phyloP scores from a whole-genome alignment of 2,113 vertebrate genomes.

The Porphyrio hochstetteri region DNA sequence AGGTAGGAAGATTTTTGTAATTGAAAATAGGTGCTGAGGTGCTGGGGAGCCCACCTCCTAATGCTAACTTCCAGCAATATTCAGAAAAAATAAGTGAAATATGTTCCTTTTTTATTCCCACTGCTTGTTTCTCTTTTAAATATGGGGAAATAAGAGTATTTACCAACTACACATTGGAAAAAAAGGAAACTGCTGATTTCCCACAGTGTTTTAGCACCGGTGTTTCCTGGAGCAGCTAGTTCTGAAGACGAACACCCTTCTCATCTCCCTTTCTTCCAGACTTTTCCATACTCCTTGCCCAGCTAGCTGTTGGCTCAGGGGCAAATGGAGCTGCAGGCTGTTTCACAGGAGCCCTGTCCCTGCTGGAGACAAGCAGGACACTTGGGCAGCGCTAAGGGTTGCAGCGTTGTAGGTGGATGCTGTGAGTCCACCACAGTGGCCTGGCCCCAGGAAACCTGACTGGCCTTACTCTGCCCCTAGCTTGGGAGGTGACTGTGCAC shows the following conservation, averaged over 20 bases:
- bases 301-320: not conserved
- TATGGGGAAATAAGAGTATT: not conserved
- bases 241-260: not conserved
- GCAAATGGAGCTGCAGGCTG: not conserved
- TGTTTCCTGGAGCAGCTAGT: not conserved
- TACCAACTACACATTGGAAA: not conserved
- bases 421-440: not conserved
- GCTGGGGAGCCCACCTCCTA: not conserved
- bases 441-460: not conserved
- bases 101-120: not conserved
- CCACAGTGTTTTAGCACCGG: not conserved
- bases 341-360: not conserved
- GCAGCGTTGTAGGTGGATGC: not conserved
- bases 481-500: not conserved
- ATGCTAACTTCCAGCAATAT: not conserved
- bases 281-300: not conserved
- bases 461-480: not conserved
- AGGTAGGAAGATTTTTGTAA: not conserved
- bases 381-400: not conserved
- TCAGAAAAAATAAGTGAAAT: not conserved
- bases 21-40: not conserved
- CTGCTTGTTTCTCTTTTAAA: not conserved
- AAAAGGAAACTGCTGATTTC: not conserved
- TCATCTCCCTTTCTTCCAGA: not conserved
- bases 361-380: not conserved